Conservation (phyloP, 2,113 vertebrate genomes). For the Calonectris borealis region DNA sequence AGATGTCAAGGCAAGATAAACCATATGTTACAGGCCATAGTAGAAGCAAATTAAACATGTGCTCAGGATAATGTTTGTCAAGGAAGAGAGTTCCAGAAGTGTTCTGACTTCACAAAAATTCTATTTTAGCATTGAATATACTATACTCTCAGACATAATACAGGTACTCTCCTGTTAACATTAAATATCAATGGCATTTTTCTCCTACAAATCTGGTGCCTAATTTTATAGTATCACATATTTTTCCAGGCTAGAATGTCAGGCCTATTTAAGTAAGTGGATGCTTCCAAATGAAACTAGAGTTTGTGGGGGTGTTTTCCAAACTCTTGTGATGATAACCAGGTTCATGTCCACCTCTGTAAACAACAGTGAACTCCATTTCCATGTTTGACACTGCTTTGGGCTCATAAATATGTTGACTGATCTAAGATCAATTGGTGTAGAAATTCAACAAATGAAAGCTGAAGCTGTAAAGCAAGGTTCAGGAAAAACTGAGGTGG, state of each 20-base stretch:
- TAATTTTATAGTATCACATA: neutral
- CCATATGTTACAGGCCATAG: neutral
- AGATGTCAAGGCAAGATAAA: neutral
- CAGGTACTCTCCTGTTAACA: neutral
- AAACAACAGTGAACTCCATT: neutral
- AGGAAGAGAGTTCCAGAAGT: accelerated
- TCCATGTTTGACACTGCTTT: neutral
- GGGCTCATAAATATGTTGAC: neutral
- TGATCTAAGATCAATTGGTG: neutral
- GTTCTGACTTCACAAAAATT: neutral
- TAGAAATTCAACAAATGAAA: neutral
- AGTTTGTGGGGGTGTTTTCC: neutral
- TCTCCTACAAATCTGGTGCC: neutral
- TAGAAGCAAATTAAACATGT: neutral
- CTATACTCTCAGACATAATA: neutral
- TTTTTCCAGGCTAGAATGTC: neutral
- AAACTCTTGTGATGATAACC: neutral
- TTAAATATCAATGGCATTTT: neutral
- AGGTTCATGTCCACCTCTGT: neutral
- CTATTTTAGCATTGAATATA: neutral
- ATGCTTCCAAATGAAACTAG: neutral
- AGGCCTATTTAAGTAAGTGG: neutral
- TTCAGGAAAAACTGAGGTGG: neutral
- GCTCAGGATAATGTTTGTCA: neutral
- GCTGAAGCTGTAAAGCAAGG: neutral